Evolutionary conservation across 2,888 invertebrate genomes (phyloP), one percentile per base, ranked within the genome.

Genomic region (Sminthurides aquaticus): DNA sequence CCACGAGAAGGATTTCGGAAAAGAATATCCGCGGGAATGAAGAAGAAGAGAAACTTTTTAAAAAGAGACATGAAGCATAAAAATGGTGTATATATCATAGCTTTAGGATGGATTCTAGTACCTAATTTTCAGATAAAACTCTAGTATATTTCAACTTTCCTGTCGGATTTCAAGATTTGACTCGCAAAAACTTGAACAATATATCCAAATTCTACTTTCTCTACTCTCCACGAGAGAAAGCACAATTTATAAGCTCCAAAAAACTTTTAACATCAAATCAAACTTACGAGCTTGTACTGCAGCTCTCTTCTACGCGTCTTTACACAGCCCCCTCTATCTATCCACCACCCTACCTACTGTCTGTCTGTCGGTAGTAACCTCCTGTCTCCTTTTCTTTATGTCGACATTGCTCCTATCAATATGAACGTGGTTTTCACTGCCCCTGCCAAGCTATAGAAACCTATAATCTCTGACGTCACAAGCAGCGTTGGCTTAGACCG

Each of bases 91-190:
- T 34, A 34, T 34, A 5, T 34, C 43, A 34, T 5, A 15, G 15
- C 43, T 34, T 34, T 5, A 34, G 43, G 43, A 34, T 34, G 43
- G 15, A n/a, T n/a, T n/a, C n/a, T n/a, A n/a, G n/a, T 5, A 34
- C 43, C 43, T 34, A 34, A 60, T 15, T 28, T 60, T n/a, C 60
- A 20, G 25, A 22, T 15, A 60, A 49, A 49, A 49, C 27, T 60
- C 20, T 24, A 48, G 3, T 5, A 18, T 5, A 3, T 55, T 8
- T 5, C 27, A 11, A 26, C 55, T 48, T 34, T 34, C 43, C 43
- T 11, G 43, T 34, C 43, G 43, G 43, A 34, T 34, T 15, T 15
- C n/a, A n/a, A n/a, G n/a, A n/a, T n/a, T n/a, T n/a, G n/a, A n/a
- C n/a, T n/a, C n/a, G n/a, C n/a, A n/a, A n/a, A n/a, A n/a, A n/a